Evolutionary conservation across 2,113 vertebrate genomes (phyloP).

Genomic region (Tragelaphus scriptus): DNA sequence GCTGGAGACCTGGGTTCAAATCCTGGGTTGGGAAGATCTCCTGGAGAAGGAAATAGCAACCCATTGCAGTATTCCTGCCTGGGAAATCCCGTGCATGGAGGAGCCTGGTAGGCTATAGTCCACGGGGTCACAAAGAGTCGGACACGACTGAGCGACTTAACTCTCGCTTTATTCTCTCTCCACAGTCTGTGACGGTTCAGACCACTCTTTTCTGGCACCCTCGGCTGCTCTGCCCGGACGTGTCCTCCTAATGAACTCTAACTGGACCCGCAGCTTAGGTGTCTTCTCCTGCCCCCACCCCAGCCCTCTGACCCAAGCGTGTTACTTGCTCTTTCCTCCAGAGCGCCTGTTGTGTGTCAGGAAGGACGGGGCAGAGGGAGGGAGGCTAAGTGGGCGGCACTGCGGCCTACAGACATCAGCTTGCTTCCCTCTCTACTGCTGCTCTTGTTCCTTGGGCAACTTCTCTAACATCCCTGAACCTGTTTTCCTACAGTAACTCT

Average conservation of each 20-base stretch:
- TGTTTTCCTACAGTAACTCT: neutral
- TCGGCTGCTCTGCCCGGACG: neutral
- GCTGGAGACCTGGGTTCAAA: accelerated
- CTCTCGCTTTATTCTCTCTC: neutral
- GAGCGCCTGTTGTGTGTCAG: accelerated
- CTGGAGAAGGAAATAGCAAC: neutral
- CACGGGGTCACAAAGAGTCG: neutral
- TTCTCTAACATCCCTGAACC: neutral
- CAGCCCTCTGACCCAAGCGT: accelerated
- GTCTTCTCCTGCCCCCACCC: neutral
- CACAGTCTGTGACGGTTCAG: neutral
- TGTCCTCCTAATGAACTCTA: neutral
- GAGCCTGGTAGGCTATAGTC: neutral
- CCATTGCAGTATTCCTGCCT: neutral
- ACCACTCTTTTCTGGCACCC: neutral
- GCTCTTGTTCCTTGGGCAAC: neutral
- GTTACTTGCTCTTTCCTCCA: neutral
- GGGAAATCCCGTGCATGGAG: neutral
- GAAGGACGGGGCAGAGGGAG: neutral
- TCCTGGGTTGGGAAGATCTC: neutral
- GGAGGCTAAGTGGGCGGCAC: neutral
- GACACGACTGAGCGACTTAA: accelerated
- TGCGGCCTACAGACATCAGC: neutral
- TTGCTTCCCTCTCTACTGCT: neutral
- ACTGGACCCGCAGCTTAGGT: neutral